Evolutionary conservation across 2,797 vertebrate genomes (phyloP).

Genomic region (Arrhamphus sclerolepis): DNA sequence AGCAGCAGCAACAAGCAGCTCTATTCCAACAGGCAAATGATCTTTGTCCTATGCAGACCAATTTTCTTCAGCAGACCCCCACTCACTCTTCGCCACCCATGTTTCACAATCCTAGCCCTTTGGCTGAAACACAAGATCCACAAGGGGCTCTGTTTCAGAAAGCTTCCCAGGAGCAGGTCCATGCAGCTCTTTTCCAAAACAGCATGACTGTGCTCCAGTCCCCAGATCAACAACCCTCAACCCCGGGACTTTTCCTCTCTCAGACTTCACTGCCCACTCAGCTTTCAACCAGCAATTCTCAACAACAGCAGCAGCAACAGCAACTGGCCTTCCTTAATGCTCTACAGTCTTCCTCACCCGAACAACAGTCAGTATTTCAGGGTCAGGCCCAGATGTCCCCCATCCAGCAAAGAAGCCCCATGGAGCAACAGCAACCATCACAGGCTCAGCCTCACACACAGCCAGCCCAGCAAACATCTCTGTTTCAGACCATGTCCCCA

Average conservation of each 20-base stretch:
- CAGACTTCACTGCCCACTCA: constrained; percentile 84
- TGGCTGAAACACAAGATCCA: constrained; percentile 87
- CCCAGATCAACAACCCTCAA: constrained; percentile 85
- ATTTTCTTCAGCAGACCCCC: constrained; percentile 90
- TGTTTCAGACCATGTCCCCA: constrained; percentile 80
- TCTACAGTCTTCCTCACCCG: constrained; percentile 86
- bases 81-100: constrained; percentile 88
- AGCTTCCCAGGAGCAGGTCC: constrained; percentile 90
- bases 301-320: constrained; percentile 90
- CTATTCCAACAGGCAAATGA: constrained; percentile 92
- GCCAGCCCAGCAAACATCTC: constrained; percentile 65
- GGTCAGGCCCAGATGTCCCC: constrained; percentile 87
- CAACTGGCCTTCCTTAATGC: constrained; percentile 86
- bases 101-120: constrained; percentile 89
- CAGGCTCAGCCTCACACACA: constrained; percentile 76
- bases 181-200: constrained; percentile 90
- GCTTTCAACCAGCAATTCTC: constrained; percentile 85
- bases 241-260: constrained; percentile 88
- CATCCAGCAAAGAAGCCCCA: constrained; percentile 84
- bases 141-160: constrained; percentile 90
- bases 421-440: constrained; percentile 81
- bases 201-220: constrained; percentile 88
- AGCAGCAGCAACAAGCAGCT: constrained; percentile 88
- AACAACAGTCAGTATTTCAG: constrained; percentile 90
- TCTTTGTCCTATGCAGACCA: constrained; percentile 90